These are phyloP conservation scores for Dynastes grantii DNA, from an alignment of 2,888 invertebrate species.

Conservation along the genomic window DNA sequence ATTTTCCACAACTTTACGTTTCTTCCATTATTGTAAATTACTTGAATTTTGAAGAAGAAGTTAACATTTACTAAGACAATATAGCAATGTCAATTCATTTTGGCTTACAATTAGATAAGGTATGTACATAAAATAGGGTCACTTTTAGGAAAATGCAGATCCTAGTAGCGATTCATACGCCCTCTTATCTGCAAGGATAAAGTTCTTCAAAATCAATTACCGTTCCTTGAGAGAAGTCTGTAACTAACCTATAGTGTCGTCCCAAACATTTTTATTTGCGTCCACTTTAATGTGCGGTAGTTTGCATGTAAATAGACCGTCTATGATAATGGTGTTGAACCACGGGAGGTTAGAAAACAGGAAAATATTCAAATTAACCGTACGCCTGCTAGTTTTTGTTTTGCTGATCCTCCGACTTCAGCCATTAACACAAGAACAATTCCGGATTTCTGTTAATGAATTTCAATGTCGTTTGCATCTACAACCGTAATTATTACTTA, in stretches of 20 bases:
- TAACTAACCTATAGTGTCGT: conserved; percentile 15
- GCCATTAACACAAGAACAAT: conserved; percentile 31
- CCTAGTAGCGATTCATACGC: too few relatives aligned
- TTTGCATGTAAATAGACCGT: conserved; percentile 39
- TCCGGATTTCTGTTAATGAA: conserved; percentile 44
- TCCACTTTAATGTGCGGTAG: conserved; percentile 28
- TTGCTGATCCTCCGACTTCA: conserved; percentile 10
- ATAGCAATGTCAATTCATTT: too few relatives aligned
- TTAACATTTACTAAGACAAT: too few relatives aligned
- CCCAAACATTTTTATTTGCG: conserved; percentile 41
- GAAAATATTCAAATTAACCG: conserved; percentile 43
- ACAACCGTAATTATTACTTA: conserved; percentile 36
- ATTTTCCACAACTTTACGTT: too few relatives aligned
- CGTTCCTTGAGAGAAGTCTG: conserved; percentile 14
- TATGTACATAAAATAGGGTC: too few relatives aligned
- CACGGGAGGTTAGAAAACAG: conserved; percentile 29
- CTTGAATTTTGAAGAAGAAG: too few relatives aligned
- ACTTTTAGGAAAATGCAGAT: too few relatives aligned
- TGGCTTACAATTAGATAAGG: too few relatives aligned
- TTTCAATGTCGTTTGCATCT: conserved; percentile 38
- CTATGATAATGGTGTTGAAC: conserved; percentile 40
- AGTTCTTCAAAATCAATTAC: conserved; percentile 7
- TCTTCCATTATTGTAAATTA: too few relatives aligned
- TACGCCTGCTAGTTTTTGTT: conserved; percentile 31
- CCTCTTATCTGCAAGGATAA: too few relatives aligned